Evolutionary conservation across 2,888 invertebrate species (phyloP), one percentile per base, ranked within the genome.

Genomic region (Altica lythri): DNA sequence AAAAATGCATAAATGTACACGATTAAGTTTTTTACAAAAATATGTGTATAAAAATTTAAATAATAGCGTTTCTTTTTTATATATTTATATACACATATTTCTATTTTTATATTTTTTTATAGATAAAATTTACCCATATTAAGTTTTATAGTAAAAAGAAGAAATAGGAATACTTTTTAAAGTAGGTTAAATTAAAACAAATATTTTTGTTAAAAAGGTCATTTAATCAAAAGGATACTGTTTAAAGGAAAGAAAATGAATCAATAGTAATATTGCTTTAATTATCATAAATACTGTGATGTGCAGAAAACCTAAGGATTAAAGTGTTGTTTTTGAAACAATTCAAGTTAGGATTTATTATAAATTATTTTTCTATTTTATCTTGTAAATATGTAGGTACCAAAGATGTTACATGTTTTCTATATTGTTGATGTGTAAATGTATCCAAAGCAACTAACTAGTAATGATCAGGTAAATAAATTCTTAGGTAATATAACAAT

Each of bases 381-480:
- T 34, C 52, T 48, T 52, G 52, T 52, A 58, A 29, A 52, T 55
- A 57, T 49, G 45, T 55, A 56, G 49, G 50, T 53, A 59, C 51
- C 51, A 56, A 50, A 49, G 51, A 59, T 55, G 46, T 50, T 55
- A 49, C 47, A 56, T 52, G 56, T 55, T 57, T 55, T 60, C 49
- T 60, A 52, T 57, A 54, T 60, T 60, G 51, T 60, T 57, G 47
- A 49, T 57, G 55, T 57, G 47, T 57, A 60, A 55, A 60, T 60
- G 57, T 60, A 57, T 49, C 54, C 52, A 57, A 57, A 51, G 51
- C 49, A 25, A 44, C 38, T 29, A 46, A 43, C 30, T 27, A n/a
- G n/a, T n/a, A 32, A 40, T 16, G 37, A 51, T 32, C 43, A 49
- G 50, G 22, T 42, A 50, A 56, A 56, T 49, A 13, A 40, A 55